Conservation (phyloP, 53 echinoderm and acorn worm species). For the Arbacia lixula region DNA sequence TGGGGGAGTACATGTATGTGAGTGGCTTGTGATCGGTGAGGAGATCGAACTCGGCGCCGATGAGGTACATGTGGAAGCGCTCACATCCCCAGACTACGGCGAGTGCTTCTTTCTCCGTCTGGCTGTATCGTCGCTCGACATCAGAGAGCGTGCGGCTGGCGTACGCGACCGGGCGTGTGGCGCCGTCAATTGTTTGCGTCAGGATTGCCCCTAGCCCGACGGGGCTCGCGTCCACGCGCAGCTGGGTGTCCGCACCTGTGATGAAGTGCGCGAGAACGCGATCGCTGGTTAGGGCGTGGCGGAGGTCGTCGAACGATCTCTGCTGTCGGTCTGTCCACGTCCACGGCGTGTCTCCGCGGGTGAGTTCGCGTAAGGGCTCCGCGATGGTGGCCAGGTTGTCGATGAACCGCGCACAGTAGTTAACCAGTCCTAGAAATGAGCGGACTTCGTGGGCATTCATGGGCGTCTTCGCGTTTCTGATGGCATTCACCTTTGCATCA, state of each 20-base stretch:
- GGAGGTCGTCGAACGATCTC: too few species aligned
- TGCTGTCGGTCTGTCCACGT: too few species aligned
- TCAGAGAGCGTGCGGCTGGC: conserved; percentile 52
- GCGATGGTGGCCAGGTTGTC: conserved; percentile 40
- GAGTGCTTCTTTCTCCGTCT: conserved; percentile 65
- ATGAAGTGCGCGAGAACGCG: too few species aligned
- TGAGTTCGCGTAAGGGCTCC: conserved; percentile 48
- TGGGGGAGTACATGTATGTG: background rate
- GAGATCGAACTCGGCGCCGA: conserved; percentile 15
- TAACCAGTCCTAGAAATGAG: conserved; percentile 46
- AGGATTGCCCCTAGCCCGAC: conserved; percentile 57
- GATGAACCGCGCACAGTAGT: conserved; percentile 48
- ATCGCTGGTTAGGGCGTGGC: too few species aligned
- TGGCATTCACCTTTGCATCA: conserved; percentile 14
- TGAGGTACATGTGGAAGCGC: conserved; percentile 49
- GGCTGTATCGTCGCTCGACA: conserved; percentile 58
- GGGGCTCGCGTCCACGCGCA: conserved; percentile 57
- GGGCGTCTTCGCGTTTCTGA: conserved; percentile 23
- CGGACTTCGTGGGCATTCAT: conserved; percentile 18
- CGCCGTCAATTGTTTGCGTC: conserved; percentile 15
- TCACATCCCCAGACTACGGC: conserved; percentile 67
- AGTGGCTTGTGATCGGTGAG: conserved; percentile 46
- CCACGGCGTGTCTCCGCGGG: too few species aligned
- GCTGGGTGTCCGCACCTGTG: too few species aligned
- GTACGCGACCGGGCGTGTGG: conserved; percentile 44